phyloP scores from a whole-genome alignment of 2,888 invertebrate genomes.

The Synanthedon tipuliformis region DNA sequence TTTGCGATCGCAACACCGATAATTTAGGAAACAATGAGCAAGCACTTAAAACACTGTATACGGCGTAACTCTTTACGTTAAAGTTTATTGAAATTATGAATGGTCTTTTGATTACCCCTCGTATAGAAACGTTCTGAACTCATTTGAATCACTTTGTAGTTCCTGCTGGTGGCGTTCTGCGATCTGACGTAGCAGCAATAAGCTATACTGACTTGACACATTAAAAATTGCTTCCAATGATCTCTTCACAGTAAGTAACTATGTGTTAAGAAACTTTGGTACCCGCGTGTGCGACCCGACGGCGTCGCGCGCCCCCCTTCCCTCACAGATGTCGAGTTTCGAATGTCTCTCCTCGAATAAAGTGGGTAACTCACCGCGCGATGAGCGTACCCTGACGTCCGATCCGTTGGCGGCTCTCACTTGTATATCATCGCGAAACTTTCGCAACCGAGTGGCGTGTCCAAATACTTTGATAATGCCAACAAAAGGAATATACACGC shows the following conservation, averaged over 20 bases:
- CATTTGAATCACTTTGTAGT: constrained; percentile 71
- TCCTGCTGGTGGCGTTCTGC: constrained; percentile 66
- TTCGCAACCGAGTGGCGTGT: constrained; percentile 64
- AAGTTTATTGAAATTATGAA: constrained; percentile 71
- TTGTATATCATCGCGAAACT: constrained; percentile 70
- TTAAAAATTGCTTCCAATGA: constrained; percentile 66
- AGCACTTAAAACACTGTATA: constrained; percentile 52
- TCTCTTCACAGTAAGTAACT: constrained; percentile 50
- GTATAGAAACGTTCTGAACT: constrained; percentile 71
- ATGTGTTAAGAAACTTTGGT: constrained; percentile 38
- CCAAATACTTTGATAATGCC: constrained; percentile 44
- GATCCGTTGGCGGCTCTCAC: constrained; percentile 60
- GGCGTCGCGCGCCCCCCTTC: constrained; percentile 64
- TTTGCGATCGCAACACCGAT: constrained; percentile 66
- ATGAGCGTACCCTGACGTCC: constrained; percentile 63
- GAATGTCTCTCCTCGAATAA: constrained; percentile 57
- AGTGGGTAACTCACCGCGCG: constrained; percentile 58
- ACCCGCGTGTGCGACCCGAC: constrained; percentile 59
- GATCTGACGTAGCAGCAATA: constrained; percentile 70
- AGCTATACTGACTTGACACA: constrained; percentile 70
- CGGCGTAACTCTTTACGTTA: constrained; percentile 47
- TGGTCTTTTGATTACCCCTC: constrained; percentile 70
- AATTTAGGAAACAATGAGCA: constrained; percentile 54
- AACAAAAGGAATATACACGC: constrained; percentile 28
- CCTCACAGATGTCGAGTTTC: constrained; percentile 54